Percentiles rank a stretch among this genome's conserved stretches.
Conservation (phyloP, 2,888 invertebrate genomes). For the Apocheima hispidaria region DNA sequence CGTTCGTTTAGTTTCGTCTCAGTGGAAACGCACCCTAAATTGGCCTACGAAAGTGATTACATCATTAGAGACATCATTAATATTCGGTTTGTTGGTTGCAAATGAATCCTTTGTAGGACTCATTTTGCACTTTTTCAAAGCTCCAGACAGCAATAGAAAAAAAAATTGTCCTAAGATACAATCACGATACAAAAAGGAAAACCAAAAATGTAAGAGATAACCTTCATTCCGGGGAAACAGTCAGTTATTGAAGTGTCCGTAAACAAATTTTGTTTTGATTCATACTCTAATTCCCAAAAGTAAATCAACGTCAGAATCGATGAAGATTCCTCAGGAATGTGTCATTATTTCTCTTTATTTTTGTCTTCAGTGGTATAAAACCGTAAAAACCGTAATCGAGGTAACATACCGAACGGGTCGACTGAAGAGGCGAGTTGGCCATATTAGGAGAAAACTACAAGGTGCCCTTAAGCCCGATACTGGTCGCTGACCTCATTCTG, state of each 20-base stretch:
- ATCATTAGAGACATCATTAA: too few species aligned
- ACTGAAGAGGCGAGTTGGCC: conserved; percentile 25
- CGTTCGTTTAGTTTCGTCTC: too few species aligned
- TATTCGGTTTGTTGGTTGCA: too few species aligned
- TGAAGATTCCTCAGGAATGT: conserved; percentile 27
- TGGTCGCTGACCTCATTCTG: conserved; percentile 42
- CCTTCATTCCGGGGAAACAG: background rate
- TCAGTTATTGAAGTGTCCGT: background rate
- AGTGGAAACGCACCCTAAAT: too few species aligned
- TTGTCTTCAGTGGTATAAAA: conserved; percentile 35
- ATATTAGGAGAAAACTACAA: conserved; percentile 35
- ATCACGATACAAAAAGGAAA: background rate
- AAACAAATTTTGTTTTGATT: conserved; percentile 12
- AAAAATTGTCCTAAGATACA: background rate
- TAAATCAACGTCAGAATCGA: conserved; percentile 15
- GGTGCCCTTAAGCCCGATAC: conserved; percentile 38
- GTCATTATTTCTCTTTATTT: conserved; percentile 27
- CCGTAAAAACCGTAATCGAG: conserved; percentile 33
- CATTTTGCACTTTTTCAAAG: too few species aligned
- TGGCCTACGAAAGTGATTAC: too few species aligned
- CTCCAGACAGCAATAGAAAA: background rate
- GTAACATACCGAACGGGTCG: conserved; percentile 32
- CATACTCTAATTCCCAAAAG: conserved; percentile 21
- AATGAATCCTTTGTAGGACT: too few species aligned
- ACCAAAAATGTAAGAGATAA: background rate